Evolutionary conservation across 2,888 invertebrate genomes (phyloP).

Genomic region (Mythimna vitellina): DNA sequence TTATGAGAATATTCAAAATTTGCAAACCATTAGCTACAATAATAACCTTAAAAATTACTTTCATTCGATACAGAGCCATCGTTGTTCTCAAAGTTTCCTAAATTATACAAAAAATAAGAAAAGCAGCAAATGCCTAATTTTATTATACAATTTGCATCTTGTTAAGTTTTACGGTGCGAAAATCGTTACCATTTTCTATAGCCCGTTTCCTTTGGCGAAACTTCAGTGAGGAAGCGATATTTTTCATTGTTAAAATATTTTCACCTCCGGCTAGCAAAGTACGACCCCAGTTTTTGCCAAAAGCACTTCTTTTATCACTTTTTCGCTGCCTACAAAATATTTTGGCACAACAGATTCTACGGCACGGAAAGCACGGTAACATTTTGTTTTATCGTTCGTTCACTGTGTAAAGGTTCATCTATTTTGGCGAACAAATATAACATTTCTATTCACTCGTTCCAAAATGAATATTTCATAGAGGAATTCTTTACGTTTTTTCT

Average conservation of each 20-base stretch:
- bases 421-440: slow-evolving; percentile 50
- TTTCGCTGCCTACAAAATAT: slow-evolving; percentile 63
- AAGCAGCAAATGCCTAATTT: slow-evolving; percentile 49
- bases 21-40: no score
- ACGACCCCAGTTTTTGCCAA: slow-evolving; percentile 44
- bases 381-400: slow-evolving; percentile 61
- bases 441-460: slow-evolving; percentile 34
- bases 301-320: slow-evolving; percentile 58
- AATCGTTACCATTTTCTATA: slow-evolving; percentile 63
- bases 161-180: slow-evolving; percentile 48
- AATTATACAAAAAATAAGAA: slow-evolving; percentile 30
- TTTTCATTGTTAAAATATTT: slow-evolving; percentile 59
- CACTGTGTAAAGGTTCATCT: slow-evolving; percentile 39
- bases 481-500: slow-evolving; percentile 33
- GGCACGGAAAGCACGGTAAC: slow-evolving; percentile 45
- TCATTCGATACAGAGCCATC: neutral
- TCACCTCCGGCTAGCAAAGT: slow-evolving; percentile 40
- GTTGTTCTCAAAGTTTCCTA: slow-evolving; percentile 5
- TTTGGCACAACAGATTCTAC: slow-evolving; percentile 57
- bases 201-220: slow-evolving; percentile 56
- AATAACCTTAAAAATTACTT: neutral
- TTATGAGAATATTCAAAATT: no score
- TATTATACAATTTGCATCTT: slow-evolving; percentile 55
- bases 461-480: slow-evolving; percentile 47
- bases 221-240: slow-evolving; percentile 48